Conservation (phyloP, 2,797 vertebrate species). For the Lacerta bilineata region DNA sequence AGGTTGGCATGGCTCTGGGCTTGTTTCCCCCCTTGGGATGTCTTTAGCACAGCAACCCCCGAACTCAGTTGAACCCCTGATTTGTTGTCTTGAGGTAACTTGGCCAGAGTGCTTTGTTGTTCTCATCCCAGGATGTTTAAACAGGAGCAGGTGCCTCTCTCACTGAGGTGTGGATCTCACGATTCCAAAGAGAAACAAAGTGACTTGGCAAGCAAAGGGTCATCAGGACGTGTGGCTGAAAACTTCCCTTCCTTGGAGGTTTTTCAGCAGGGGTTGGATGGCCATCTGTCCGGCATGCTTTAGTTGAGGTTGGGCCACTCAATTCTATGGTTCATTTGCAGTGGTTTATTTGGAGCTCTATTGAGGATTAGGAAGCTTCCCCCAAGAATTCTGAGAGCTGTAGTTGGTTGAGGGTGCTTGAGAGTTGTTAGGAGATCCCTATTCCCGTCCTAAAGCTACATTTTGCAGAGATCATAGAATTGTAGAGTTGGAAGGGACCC, state of each 20-base stretch:
- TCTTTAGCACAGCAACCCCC: not conserved
- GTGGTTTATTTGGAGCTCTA: not conserved
- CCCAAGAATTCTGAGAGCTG: too few relatives aligned
- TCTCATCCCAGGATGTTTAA: not conserved
- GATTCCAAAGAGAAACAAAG: not conserved
- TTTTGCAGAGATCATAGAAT: too few relatives aligned
- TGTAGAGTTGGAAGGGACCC: too few relatives aligned
- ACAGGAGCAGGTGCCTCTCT: not conserved
- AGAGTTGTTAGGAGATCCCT: not conserved
- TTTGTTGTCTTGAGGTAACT: not conserved
- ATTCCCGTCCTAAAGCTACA: not conserved
- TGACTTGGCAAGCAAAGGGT: not conserved
- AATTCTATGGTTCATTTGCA: not conserved
- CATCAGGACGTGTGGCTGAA: not conserved
- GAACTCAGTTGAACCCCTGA: not conserved
- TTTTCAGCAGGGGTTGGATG: too few relatives aligned
- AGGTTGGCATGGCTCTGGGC: not conserved
- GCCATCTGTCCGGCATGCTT: too few relatives aligned
- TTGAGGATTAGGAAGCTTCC: not conserved
- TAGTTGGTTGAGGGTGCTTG: not conserved
- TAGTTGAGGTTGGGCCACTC: too few relatives aligned
- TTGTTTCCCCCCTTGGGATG: not conserved
- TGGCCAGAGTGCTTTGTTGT: not conserved
- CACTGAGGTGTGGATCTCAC: not conserved
- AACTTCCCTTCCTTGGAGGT: not conserved